Evolutionary conservation across 2,888 invertebrate species (phyloP).

Genomic region (Lasioglossum lativentre): DNA sequence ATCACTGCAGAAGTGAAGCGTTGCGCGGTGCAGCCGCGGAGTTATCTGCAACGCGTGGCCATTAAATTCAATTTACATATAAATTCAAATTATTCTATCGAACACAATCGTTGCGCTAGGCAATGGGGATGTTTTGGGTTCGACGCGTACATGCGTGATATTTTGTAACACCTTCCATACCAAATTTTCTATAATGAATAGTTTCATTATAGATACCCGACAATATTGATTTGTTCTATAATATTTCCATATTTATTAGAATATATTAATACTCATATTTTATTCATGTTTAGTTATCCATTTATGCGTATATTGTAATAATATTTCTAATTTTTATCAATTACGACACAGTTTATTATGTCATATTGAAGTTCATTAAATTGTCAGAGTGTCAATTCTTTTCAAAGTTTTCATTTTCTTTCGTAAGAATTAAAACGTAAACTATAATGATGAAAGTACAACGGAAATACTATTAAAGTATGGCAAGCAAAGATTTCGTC

Average conservation of each 20-base stretch:
- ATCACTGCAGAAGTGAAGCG: constrained; percentile 73
- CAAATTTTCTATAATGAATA: not conserved
- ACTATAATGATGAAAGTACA: not conserved
- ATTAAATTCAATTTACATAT: constrained; percentile 83
- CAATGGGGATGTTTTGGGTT: constrained; percentile 38
- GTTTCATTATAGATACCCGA: not conserved
- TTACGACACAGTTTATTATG: too few species aligned
- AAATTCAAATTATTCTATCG: constrained; percentile 82
- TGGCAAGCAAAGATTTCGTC: not conserved
- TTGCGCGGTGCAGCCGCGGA: constrained; percentile 59
- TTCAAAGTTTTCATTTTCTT: not conserved
- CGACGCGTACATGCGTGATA: constrained; percentile 23
- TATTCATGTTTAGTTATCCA: not conserved
- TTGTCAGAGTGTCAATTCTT: not conserved
- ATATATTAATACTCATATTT: not conserved
- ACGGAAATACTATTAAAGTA: not conserved
- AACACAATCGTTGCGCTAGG: constrained; percentile 65
- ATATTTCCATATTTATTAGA: not conserved
- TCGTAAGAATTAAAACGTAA: too few species aligned
- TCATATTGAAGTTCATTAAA: not conserved
- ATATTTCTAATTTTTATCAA: not conserved
- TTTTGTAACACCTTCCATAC: constrained; percentile 36
- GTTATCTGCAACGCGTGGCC: constrained; percentile 78
- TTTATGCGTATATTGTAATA: not conserved
- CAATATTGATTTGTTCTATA: not conserved